phyloP scores from a whole-genome alignment of 2,888 invertebrate species.

The Dicyrtoma fusca region DNA sequence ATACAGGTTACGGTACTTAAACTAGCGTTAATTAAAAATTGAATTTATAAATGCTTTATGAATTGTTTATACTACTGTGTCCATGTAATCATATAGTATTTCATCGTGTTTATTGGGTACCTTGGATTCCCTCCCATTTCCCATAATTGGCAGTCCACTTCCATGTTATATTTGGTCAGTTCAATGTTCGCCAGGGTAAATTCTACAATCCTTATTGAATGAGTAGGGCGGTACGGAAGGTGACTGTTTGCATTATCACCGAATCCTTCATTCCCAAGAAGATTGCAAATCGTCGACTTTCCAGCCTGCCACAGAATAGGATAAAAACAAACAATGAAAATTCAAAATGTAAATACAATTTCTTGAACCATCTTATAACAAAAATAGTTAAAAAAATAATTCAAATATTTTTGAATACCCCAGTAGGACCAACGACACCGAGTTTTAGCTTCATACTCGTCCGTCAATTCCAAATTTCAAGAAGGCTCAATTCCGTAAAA shows the following conservation, averaged over 20 bases:
- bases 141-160: constrained; percentile 54
- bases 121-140: constrained; percentile 56
- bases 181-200: constrained; percentile 47
- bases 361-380: no score
- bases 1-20: no score
- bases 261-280: constrained; percentile 51
- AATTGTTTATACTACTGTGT: no score
- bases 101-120: no score
- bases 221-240: constrained; percentile 52
- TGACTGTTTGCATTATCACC: constrained; percentile 39
- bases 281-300: constrained; percentile 51
- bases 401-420: constrained; percentile 39
- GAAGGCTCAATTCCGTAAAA: no score
- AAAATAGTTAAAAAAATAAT: no score
- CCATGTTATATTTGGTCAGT: constrained; percentile 48
- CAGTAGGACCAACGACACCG: constrained; percentile 50
- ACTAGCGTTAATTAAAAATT: no score
- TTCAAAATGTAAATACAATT: neutral
- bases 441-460: constrained; percentile 53
- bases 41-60: no score
- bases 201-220: constrained; percentile 53
- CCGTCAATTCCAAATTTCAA: no score
- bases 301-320: no score
- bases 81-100: no score
- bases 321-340: constrained; percentile 1